Evolutionary conservation across 2,888 invertebrate genomes (phyloP).

Genomic region (Drosophila meridionalis): DNA sequence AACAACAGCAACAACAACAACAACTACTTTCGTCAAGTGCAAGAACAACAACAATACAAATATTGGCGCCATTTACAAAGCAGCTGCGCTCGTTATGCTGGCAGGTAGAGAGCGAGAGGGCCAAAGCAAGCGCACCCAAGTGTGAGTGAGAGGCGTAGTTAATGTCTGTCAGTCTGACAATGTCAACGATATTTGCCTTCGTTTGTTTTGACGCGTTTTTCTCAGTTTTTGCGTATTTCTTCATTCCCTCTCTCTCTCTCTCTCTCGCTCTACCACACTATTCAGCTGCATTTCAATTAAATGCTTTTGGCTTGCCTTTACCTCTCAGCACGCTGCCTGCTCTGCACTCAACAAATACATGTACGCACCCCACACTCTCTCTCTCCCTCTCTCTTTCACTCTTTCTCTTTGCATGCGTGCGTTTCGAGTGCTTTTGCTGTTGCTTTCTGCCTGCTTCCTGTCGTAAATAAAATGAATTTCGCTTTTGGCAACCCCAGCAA

Average conservation of each 20-base stretch:
- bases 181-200: constrained; percentile 61
- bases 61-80: constrained; percentile 61
- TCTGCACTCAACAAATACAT: neutral
- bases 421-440: constrained; percentile 67
- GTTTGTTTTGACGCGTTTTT: constrained; percentile 49
- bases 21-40: constrained; percentile 52
- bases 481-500: constrained; percentile 69
- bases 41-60: constrained; percentile 44
- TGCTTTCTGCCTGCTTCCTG: constrained; percentile 72
- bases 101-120: neutral
- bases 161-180: constrained; percentile 56
- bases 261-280: neutral
- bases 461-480: constrained; percentile 76
- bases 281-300: constrained; percentile 62
- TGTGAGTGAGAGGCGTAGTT: neutral
- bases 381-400: neutral
- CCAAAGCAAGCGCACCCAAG: too few species aligned
- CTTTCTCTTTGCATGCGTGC: constrained; percentile 64
- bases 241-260: neutral
- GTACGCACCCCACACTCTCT: neutral
- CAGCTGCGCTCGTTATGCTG: constrained; percentile 50
- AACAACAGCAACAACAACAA: constrained; percentile 28
- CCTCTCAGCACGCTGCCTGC: neutral
- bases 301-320: constrained; percentile 52
- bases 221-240: constrained; percentile 34